Evolutionary conservation across 1,140 invertebrate species (phyloP).

Genomic region (Schmidtea mediterranea): DNA sequence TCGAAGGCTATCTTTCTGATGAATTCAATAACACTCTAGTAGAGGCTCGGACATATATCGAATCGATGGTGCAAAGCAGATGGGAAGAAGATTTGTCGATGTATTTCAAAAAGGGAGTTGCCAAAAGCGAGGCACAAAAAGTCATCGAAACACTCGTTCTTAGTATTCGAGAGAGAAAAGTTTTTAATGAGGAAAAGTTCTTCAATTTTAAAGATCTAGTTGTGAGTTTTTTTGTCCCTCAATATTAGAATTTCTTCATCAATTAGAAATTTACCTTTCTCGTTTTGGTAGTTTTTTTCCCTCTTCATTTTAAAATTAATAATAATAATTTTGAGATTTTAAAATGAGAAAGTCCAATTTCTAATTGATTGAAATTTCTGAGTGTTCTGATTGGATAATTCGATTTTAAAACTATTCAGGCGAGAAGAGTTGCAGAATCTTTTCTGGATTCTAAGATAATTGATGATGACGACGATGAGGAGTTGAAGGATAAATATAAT

Average conservation of each 20-base stretch:
- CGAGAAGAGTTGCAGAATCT: not conserved
- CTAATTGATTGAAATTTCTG: too few species aligned
- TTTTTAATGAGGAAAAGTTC: too few species aligned
- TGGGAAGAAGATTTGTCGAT: conserved; percentile 3
- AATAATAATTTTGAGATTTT: too few species aligned
- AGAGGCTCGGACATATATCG: too few species aligned
- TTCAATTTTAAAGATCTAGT: too few species aligned
- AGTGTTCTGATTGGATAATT: not conserved
- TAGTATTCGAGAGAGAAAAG: not conserved
- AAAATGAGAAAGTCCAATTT: too few species aligned
- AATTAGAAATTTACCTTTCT: too few species aligned
- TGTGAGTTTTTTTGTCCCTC: too few species aligned
- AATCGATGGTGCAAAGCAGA: not conserved
- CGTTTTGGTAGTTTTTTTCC: too few species aligned
- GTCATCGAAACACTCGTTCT: conserved; percentile 4
- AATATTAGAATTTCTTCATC: too few species aligned
- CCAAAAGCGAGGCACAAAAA: not conserved
- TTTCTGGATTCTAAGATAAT: not conserved
- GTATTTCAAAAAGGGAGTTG: conserved; percentile 3
- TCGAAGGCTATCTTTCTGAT: not conserved
- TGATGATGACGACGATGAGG: not conserved
- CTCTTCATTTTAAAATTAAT: too few species aligned
- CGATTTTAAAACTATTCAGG: not conserved
- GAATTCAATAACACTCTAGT: not conserved
- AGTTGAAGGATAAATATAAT: not conserved